Evolutionary conservation across 2,888 invertebrate genomes (phyloP), one percentile per base, ranked within the genome.

Genomic region (Metallyticus violacea): DNA sequence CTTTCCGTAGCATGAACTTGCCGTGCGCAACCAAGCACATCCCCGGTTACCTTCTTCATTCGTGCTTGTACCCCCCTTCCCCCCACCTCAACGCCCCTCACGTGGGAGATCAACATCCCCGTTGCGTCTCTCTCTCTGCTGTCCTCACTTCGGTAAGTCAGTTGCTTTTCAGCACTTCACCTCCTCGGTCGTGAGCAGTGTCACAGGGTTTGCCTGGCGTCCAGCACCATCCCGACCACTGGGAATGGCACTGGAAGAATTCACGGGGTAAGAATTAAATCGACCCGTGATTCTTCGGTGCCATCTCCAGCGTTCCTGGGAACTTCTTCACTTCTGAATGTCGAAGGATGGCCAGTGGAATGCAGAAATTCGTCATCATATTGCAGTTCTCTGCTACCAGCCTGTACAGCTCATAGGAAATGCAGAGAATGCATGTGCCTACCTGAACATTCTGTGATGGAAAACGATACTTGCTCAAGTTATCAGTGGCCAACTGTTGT

Each of bases 161-260:
- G 85, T 79, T 86, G 79, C 85, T 81, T 85, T 76, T 77, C 77
- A 86, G 77, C 86, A 29, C 79, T 28, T 30, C 25, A 25, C n/a
- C 62, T 29, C 27, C n/a, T 26, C 83, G 22, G 40, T 62, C 22
- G 40, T 22, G 22, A 62, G 40, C 40, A 62, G 40, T 22, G 22
- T 62, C 40, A 62, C 7, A 30, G 26, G 28, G 15, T 80, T 0
- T 27, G 26, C 30, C 22, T 25, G 25, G 4, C 83, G 7, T 77
- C 77, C 6, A n/a, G 27, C 15, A 22, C 25, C 9, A 6, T 77
- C 25, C 86, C 81, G 85, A 81, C 27, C 76, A 81, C 88, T 88
- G 87, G 62, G 94, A 95, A 96, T 96, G 96, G 96, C 96, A 96
- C 96, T 96, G 95, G 95, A 95, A 96, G 96, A 95, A 96, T 96